These are phyloP conservation scores for Coranthus polyacanthus DNA, from an alignment of 2,797 vertebrate species.

Conservation along the genomic window DNA sequence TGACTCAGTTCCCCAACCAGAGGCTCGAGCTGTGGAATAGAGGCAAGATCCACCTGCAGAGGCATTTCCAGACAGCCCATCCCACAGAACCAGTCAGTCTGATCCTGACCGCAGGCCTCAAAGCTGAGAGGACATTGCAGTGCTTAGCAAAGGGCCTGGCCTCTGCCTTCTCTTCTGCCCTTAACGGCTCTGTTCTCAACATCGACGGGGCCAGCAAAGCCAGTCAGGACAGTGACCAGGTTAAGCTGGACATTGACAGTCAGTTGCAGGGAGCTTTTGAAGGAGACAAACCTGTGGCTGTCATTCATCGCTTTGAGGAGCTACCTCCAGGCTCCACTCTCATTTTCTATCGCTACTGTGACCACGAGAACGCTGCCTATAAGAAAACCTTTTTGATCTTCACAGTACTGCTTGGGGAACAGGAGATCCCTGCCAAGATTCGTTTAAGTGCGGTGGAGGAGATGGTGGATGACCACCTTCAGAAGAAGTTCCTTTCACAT, in stretches of 20 bases:
- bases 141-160: conserved; percentile 89
- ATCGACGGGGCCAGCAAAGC: conserved; percentile 82
- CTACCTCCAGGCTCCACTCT: conserved; percentile 92
- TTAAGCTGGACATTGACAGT: conserved; percentile 89
- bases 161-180: conserved; percentile 80
- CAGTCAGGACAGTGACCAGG: conserved; percentile 84
- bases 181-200: conserved; percentile 81
- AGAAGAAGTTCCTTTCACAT: conserved; percentile 86
- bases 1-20: conserved; percentile 87
- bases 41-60: conserved; percentile 87
- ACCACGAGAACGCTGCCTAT: conserved; percentile 93
- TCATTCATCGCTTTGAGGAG: conserved; percentile 91
- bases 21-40: conserved; percentile 88
- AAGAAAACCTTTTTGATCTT: conserved; percentile 91
- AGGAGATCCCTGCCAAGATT: conserved; percentile 77
- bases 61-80: conserved; percentile 84
- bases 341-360: conserved; percentile 98
- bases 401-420: conserved; percentile 90
- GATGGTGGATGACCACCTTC: conserved; percentile 90
- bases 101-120: conserved; percentile 87
- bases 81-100: conserved; percentile 90
- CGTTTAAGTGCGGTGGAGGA: conserved; percentile 87
- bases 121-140: conserved; percentile 84
- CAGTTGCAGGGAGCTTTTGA: conserved; percentile 88
- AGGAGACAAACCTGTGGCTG: conserved; percentile 84